Base-by-base conservation (phyloP, 2,797 vertebrate species). In the Heliangelus exortis region DNA sequence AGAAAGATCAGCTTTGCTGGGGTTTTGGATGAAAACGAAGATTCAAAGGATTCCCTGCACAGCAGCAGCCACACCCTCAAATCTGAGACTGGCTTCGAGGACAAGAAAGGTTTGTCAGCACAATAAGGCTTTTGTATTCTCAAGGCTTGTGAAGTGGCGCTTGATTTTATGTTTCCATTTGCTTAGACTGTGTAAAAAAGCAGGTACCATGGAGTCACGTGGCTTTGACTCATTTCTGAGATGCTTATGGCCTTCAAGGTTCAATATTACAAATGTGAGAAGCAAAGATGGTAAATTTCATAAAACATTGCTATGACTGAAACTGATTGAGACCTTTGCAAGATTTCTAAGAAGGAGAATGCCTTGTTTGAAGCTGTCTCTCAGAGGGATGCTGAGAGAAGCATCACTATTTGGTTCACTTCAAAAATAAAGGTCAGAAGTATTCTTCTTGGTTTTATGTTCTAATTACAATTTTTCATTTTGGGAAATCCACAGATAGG, bases 1-100 rank as follows among this genome's bases (percentile, higher is more conserved):
- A 98, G 99, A 96, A 99, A 99, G 97, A 99, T 99, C 98, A 99
- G 99, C 97, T 99, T 99, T 78, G 99, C 99, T 1, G 99, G 99
- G 9, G 99, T 99, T 96, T 98, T 99, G 29, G 99, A 99, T 61
- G 99, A 99, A 72, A 99, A 99, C 2, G 99, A 99, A 88, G 98
- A 99, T 71, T 98, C 98, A 10, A 99, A 99, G 91, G 98, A 98
- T 94, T 99, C 99, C 10, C 98, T 99, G 39, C 99, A 99, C 97
- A 99, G 99, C 98, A 99, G 99, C 98, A 99, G 99, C 97, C 99
- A 99, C 89, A 99, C 99, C 12, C 98, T 99, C 88, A 99, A 99
- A 97, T 99, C 99, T 14, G 99, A 99, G 96, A 98, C 99, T 75
- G 98, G 98, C 58, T 98, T 97, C 18, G 99, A 99, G 28, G 99